Conservation (phyloP, 2,797 vertebrate genomes). For the Cyclura pinguis region DNA sequence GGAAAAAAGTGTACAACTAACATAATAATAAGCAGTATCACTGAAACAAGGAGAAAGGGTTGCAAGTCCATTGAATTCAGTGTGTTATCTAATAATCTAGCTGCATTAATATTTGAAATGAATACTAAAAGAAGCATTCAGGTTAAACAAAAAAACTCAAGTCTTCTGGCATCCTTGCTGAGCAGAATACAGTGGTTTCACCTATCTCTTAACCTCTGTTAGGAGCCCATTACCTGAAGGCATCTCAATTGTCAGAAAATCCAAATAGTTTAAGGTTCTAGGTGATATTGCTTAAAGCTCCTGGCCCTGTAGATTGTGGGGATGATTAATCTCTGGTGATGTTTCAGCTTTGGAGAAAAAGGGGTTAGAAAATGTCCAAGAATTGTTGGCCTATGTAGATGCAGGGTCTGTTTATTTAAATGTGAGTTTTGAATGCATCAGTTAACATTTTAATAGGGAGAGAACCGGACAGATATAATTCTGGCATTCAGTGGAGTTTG, state of each 20-base stretch:
- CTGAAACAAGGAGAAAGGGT: too few species aligned
- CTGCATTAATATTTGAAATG: not conserved
- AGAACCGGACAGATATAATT: not conserved
- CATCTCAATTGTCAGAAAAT: not conserved
- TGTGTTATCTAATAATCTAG: not conserved
- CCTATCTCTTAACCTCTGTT: not conserved
- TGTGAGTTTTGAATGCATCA: not conserved
- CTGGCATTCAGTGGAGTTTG: conserved; percentile 5
- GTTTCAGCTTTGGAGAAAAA: not conserved
- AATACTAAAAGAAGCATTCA: not conserved
- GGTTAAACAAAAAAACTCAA: not conserved
- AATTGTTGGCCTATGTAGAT: not conserved
- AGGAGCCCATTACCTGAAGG: not conserved
- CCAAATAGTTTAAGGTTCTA: not conserved
- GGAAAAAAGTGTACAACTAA: too few species aligned
- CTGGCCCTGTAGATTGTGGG: not conserved
- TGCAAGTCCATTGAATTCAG: not conserved
- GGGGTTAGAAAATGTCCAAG: not conserved
- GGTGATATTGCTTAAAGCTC: not conserved
- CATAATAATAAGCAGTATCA: too few species aligned
- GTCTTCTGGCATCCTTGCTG: not conserved
- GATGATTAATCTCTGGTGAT: conserved; percentile 3
- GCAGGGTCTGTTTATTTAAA: not conserved
- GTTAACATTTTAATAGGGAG: conserved; percentile 18
- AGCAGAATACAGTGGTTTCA: not conserved